A percentile compares a stretch with the other conserved stretches of the same genome.
phyloP scores from a whole-genome alignment of 2,888 invertebrate genomes.

The Pseudococcus jackbeardsleyi region DNA sequence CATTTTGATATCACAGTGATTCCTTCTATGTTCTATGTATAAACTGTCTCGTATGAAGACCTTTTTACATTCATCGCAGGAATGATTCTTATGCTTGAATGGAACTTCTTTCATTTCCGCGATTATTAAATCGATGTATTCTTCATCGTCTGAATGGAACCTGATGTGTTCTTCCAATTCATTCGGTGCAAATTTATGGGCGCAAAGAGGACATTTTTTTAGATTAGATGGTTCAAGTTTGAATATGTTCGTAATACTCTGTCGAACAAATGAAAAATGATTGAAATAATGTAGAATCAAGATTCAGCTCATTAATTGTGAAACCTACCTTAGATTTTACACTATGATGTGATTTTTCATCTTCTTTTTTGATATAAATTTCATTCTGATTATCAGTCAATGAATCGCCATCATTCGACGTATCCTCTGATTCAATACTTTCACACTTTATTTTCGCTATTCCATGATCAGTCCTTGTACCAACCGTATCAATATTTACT shows the following conservation, averaged over 20 bases:
- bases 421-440: neutral
- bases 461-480: neutral
- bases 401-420: neutral
- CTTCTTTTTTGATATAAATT: neutral
- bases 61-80: slow-evolving; percentile 18
- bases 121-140: neutral
- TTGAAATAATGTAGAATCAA: too few species aligned
- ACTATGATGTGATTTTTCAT: neutral
- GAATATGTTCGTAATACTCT: neutral
- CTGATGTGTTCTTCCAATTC: slow-evolving; percentile 31
- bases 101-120: slow-evolving; percentile 42
- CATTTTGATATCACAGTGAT: slow-evolving; percentile 22
- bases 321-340: neutral
- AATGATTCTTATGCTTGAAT: slow-evolving; percentile 23
- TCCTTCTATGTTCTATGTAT: neutral
- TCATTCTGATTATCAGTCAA: neutral
- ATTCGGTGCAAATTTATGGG: neutral
- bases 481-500: neutral
- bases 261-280: neutral
- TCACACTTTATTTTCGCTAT: neutral
- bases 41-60: slow-evolving; percentile 20
- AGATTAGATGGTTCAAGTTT: neutral
- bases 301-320: too few species aligned
- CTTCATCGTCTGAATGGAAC: slow-evolving; percentile 30
- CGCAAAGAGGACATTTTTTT: neutral